These are phyloP conservation scores for Frieseomelitta varia DNA, from an alignment of 1,140 invertebrate genomes.

Conservation along the genomic window DNA sequence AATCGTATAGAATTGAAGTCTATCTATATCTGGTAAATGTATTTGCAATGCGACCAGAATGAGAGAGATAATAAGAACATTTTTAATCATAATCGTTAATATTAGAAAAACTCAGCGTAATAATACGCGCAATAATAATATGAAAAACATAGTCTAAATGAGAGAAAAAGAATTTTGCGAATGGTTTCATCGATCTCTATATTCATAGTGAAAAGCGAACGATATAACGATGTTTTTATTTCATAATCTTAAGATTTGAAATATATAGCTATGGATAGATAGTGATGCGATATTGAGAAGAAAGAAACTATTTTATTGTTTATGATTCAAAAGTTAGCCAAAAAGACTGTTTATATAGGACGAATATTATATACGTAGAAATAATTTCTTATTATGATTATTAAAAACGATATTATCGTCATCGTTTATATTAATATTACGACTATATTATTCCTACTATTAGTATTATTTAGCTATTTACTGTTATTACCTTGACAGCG, in stretches of 20 bases:
- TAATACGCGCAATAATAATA: neutral
- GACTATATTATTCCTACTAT: slow-evolving; percentile 53
- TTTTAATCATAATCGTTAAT: slow-evolving; percentile 73
- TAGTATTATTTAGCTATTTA: slow-evolving; percentile 68
- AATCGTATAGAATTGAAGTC: neutral
- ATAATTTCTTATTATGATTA: slow-evolving; percentile 74
- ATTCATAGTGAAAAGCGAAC: neutral
- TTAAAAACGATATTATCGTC: slow-evolving; percentile 70
- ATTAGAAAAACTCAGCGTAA: slow-evolving; percentile 49
- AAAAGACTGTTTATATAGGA: slow-evolving; percentile 80
- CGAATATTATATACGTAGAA: slow-evolving; percentile 73
- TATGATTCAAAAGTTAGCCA: slow-evolving; percentile 77
- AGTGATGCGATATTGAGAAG: neutral
- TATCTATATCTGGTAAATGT: too few relatives aligned
- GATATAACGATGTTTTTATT: neutral
- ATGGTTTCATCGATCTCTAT: neutral
- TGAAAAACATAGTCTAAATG: neutral
- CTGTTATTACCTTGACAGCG: slow-evolving; percentile 56
- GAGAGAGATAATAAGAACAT: slow-evolving; percentile 1
- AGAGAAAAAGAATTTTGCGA: neutral
- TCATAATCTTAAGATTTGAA: neutral
- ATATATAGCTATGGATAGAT: neutral
- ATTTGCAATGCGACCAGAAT: neutral
- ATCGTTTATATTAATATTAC: slow-evolving; percentile 63
- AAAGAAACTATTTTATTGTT: slow-evolving; percentile 75